phyloP scores from a whole-genome alignment of 2,888 invertebrate genomes.

The Autographa gamma region DNA sequence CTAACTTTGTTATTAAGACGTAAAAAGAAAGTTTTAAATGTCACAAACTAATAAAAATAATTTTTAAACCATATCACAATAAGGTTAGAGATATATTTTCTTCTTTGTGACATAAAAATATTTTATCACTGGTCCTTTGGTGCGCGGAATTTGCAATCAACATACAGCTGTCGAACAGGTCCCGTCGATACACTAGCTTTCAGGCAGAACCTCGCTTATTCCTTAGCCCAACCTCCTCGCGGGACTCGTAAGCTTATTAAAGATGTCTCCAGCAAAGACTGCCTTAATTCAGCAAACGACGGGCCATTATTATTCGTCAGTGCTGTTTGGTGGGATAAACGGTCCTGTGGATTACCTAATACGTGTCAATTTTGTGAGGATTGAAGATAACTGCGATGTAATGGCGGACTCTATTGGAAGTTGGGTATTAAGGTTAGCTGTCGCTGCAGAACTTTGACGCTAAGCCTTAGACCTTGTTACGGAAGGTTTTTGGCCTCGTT shows the following conservation, averaged over 20 bases:
- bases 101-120: background rate
- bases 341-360: constrained; percentile 30
- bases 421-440: constrained; percentile 1
- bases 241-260: constrained; percentile 69
- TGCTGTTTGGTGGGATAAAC: constrained; percentile 46
- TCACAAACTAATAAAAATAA: no score
- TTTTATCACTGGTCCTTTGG: background rate
- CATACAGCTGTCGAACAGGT: background rate
- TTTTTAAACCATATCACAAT: no score
- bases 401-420: constrained; percentile 4
- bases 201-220: constrained; percentile 28
- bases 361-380: constrained; percentile 32
- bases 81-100: background rate
- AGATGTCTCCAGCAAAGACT: constrained; percentile 70
- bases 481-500: background rate
- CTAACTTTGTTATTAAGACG: no score
- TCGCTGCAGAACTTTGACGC: background rate
- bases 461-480: background rate
- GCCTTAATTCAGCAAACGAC: constrained; percentile 70
- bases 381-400: constrained; percentile 18
- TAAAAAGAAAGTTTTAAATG: no score
- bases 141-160: background rate
- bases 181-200: background rate
- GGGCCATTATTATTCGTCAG: constrained; percentile 52
- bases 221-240: constrained; percentile 50